Conservation (phyloP, 2,113 vertebrate genomes). For the Mellivora capensis region DNA sequence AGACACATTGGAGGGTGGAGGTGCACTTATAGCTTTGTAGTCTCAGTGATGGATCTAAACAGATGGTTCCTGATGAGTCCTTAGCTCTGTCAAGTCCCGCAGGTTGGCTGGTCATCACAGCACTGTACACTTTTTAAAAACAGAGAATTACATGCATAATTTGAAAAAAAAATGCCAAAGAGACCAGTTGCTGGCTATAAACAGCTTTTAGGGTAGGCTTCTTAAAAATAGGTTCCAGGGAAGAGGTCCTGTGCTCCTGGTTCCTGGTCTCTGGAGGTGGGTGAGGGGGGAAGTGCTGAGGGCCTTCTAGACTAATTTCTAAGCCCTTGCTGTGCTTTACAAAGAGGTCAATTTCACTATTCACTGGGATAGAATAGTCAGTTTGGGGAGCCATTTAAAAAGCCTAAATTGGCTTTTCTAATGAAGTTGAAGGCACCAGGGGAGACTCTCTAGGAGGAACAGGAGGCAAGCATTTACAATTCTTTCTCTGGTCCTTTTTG, state of each 20-base stretch:
- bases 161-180: neutral
- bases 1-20: neutral
- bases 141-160: neutral
- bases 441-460: neutral
- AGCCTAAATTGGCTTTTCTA: slow-evolving; percentile 36
- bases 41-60: neutral
- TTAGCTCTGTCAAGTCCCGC: neutral
- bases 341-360: neutral
- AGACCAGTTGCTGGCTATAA: neutral
- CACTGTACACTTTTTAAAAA: neutral
- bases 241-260: neutral
- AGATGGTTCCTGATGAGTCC: neutral
- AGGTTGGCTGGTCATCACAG: neutral
- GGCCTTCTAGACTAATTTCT: neutral
- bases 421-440: neutral
- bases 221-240: neutral
- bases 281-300: neutral
- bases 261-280: neutral
- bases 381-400: slow-evolving; percentile 23
- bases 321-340: neutral
- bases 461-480: neutral
- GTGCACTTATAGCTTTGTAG: too few species aligned
- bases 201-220: neutral
- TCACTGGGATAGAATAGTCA: neutral
- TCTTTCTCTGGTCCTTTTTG: neutral